A percentile compares a stretch with the other conserved stretches of the same genome.
Evolutionary conservation across 2,797 vertebrate species (phyloP).

Genomic region (Sorex maritimensis): DNA sequence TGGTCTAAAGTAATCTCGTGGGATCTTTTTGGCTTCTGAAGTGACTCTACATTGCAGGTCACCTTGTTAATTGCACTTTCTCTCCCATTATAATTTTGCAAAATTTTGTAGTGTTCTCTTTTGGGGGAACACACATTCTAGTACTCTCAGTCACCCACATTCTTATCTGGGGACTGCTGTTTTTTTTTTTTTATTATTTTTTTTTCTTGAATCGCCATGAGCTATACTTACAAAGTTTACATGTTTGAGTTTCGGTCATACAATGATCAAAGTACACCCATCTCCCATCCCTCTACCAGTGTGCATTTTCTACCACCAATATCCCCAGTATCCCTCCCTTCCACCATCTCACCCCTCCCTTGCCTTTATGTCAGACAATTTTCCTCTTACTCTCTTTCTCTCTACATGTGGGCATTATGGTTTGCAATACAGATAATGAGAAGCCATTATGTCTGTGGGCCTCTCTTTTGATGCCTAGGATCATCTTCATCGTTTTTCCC

Average conservation of each 20-base stretch:
- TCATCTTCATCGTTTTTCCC: neutral
- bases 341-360: neutral
- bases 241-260: too few species aligned
- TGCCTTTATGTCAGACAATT: too few species aligned
- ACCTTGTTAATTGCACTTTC: neutral
- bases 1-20: rapidly evolving
- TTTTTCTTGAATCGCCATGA: too few species aligned
- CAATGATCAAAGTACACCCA: too few species aligned
- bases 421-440: too few species aligned
- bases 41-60: neutral
- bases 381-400: too few species aligned
- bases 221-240: too few species aligned
- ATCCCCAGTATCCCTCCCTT: too few species aligned
- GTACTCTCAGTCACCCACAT: neutral
- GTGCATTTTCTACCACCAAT: too few species aligned
- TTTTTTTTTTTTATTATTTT: too few species aligned
- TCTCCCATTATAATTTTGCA: rapidly evolving
- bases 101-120: neutral
- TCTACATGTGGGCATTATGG: too few species aligned
- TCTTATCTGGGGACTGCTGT: neutral
- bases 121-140: neutral
- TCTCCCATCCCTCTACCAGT: too few species aligned
- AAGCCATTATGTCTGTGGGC: neutral
- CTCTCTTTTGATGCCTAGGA: neutral
- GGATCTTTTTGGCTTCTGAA: rapidly evolving